A percentile compares a stretch with the other conserved stretches of the same genome.
Evolutionary conservation across 2,797 vertebrate genomes (phyloP).

Genomic region (Petrocephalus sullivani): DNA sequence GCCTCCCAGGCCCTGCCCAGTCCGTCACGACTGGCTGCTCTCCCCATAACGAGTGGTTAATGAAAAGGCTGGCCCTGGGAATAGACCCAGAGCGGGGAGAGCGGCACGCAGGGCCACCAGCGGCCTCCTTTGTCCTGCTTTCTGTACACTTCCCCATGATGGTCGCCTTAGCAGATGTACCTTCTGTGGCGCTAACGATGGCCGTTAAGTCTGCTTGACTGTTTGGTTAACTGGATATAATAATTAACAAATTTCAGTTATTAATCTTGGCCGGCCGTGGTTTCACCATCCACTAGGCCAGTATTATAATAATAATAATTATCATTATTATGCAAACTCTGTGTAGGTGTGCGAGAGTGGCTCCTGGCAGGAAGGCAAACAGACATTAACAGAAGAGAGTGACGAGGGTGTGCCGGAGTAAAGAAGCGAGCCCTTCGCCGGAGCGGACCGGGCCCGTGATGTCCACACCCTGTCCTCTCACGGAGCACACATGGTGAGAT

Average conservation of each 20-base stretch:
- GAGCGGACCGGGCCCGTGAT: background rate
- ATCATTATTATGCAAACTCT: background rate
- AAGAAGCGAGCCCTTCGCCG: background rate
- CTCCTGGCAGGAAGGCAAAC: background rate
- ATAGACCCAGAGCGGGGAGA: background rate
- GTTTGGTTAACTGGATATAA: background rate
- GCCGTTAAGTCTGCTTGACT: background rate
- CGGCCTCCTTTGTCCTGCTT: background rate
- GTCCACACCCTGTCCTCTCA: background rate
- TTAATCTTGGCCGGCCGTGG: background rate
- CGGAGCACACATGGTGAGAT: background rate
- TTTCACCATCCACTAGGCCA: background rate
- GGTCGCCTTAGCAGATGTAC: background rate
- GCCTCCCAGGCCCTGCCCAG: background rate
- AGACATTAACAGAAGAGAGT: background rate
- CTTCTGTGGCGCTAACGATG: background rate
- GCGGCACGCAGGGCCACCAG: background rate
- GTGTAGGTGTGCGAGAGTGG: background rate
- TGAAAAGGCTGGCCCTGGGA: background rate
- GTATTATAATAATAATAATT: background rate
- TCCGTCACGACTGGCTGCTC: background rate
- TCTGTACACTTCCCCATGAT: background rate
- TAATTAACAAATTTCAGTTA: background rate
- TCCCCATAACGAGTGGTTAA: background rate
- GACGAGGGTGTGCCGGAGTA: background rate